Base-by-base conservation (phyloP, 2,797 vertebrate genomes). In the Gobio occitaniae region DNA sequence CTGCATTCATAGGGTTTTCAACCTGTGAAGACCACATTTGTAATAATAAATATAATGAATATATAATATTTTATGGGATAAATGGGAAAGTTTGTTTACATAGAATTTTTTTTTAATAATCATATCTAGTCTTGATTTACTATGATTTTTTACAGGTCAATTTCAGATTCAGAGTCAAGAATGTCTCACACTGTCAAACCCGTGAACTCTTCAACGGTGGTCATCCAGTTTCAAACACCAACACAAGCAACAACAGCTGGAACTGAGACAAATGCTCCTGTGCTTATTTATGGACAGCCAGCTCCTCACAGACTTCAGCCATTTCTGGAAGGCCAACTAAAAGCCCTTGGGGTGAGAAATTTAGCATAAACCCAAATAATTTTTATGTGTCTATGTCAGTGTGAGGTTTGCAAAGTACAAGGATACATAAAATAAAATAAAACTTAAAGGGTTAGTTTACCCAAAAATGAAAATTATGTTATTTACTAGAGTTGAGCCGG, bases 301-400 rank as follows among this genome's bases (percentile, higher is more conserved):
- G 7, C n/a, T 50, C 25, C 29, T 29, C 6, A 17, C 12, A 32
- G 52, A 65, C 6, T 83, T 21, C 12, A 17, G 16, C 3, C 17
- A 2, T 74, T 83, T 76, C 71, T 83, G 44, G 66, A 76, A 76
- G 59, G 82, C 32, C 56, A 83, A 32, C 56, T 71, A 32, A 83
- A 83, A 66, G 47, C 59, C 3, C 71, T 83, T 74, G 82, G 56
- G 71, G 71, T 83, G 16, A 74, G 19, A 52, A 1, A 48, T 48
- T 21, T 21, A 1, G 21, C 6, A 32, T 32, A 12, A 29, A 52
- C 16, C 16, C 25, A 75, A 75, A 19, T 17, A 19, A 19, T 32
- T 19, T 54, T 16, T 16, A 50, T 29, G 47, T 47, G 16, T 41
- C 3, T 38, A 11, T 68, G 17, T 38, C 16, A 68, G 9, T 68